These are phyloP conservation scores for Chloropsis hardwickii DNA, from an alignment of 2,113 vertebrate species.

Conservation along the genomic window DNA sequence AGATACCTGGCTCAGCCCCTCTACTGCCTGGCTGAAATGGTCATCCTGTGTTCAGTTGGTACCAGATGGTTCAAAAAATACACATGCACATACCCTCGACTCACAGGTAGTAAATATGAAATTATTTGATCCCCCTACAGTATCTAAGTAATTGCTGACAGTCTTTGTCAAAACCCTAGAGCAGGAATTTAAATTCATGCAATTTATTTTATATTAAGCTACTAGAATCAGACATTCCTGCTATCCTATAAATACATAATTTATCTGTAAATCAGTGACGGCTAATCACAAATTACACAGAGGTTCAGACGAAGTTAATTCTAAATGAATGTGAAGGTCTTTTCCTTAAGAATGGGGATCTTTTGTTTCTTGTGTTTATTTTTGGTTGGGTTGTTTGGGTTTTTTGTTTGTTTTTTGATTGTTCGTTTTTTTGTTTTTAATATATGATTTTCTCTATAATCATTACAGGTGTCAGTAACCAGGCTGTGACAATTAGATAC, in stretches of 20 bases:
- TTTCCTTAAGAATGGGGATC: neutral
- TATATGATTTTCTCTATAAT: neutral
- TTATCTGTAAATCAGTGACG: neutral
- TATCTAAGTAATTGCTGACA: neutral
- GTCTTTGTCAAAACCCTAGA: neutral
- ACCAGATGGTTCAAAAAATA: neutral
- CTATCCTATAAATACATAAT: neutral
- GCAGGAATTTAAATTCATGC: neutral
- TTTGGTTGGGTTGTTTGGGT: too few species aligned
- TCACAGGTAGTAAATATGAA: neutral
- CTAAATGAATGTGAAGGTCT: fast-evolving
- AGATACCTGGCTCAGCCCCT: neutral
- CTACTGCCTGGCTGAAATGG: neutral
- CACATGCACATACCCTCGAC: fast-evolving
- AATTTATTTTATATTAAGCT: neutral
- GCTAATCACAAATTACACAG: neutral
- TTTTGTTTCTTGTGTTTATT: neutral
- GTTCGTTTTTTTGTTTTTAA: neutral
- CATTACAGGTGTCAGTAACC: neutral
- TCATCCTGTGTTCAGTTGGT: neutral
- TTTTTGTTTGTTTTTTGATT: neutral
- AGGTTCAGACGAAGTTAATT: neutral
- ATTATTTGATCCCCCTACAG: neutral
- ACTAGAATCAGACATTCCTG: neutral
- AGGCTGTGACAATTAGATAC: neutral